Base-by-base conservation (phyloP, 2,797 vertebrate species). In the Scleropages formosus region DNA sequence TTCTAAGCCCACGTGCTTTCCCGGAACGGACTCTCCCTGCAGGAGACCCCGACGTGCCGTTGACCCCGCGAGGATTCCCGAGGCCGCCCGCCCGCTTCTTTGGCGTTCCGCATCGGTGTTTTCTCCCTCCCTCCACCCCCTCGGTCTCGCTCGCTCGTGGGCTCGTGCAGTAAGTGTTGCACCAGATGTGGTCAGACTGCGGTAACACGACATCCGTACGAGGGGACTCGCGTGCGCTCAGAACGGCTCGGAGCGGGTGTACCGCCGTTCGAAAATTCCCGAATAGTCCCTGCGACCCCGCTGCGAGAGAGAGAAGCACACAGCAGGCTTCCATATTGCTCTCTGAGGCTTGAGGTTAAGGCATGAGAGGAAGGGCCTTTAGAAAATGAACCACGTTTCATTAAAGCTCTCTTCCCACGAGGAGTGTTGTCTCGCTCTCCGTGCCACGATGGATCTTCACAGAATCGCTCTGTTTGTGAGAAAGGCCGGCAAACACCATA, bases 131-230 rank as follows among this genome's bases (percentile, higher is more conserved):
- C 80, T 73, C 78, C 60, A 74, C 80, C 73, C 78, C 76, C 77
- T 46, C 51, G 72, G 77, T 65, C 58, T 74, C 1, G 64, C 77
- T 67, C 74, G 1, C 51, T 27, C 58, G 31, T 65, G 44, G 60
- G 51, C 46, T 60, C 18, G 60, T 46, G 79, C 65, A 75, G 75
- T 87, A 86, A 91, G 86, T 60, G 49, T 82, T 87, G 77, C 82
- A 88, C 85, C 90, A 91, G 90, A 92, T 92, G 89, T 91, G 84
- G 85, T 85, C 87, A 89, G 82, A 81, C 87, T 88, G 88, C 88
- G 88, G 88, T 85, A 88, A 87, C 89, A 89, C 90, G 87, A 90
- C 87, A 90, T 90, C 89, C 85, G 86, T 86, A 88, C 82, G 82
- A 20, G 20, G 63, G 22, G 70, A 46, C 31, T 49, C 22, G 53